Percentiles rank a stretch among this genome's conserved stretches.
Conservation (phyloP, 2,888 invertebrate species). For the Dioctria rufipes region DNA sequence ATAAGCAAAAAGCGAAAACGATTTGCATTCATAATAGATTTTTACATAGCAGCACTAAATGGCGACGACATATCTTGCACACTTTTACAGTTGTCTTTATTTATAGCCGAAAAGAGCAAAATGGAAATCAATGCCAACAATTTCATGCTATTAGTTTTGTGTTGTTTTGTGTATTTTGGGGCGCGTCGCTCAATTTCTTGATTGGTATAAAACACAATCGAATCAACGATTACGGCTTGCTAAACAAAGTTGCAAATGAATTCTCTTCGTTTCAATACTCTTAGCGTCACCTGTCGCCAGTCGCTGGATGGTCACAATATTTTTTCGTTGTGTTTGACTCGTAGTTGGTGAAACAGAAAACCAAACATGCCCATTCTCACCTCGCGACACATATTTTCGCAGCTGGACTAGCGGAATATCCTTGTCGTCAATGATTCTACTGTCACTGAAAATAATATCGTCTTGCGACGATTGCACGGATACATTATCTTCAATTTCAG, state of each 20-base stretch:
- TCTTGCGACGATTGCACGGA: too few relatives aligned
- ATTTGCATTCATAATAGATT: conserved; percentile 36
- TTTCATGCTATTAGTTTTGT: conserved; percentile 28
- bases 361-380: too few relatives aligned
- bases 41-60: conserved; percentile 38
- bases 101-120: neutral
- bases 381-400: too few relatives aligned
- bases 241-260: conserved; percentile 29
- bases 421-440: too few relatives aligned
- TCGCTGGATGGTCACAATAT: too few relatives aligned
- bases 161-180: conserved; percentile 2
- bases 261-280: conserved; percentile 18
- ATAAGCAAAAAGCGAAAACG: conserved; percentile 35
- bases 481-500: too few relatives aligned
- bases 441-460: too few relatives aligned
- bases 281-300: conserved; percentile 7
- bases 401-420: too few relatives aligned
- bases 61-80: conserved; percentile 39
- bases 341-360: neutral
- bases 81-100: conserved; percentile 38
- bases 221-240: conserved; percentile 37
- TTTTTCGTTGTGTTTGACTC: neutral
- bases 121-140: too few relatives aligned
- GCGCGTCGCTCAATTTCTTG: conserved; percentile 28
- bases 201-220: conserved; percentile 39